phyloP scores from a whole-genome alignment of 2,797 vertebrate genomes.

The Molothrus ater region DNA sequence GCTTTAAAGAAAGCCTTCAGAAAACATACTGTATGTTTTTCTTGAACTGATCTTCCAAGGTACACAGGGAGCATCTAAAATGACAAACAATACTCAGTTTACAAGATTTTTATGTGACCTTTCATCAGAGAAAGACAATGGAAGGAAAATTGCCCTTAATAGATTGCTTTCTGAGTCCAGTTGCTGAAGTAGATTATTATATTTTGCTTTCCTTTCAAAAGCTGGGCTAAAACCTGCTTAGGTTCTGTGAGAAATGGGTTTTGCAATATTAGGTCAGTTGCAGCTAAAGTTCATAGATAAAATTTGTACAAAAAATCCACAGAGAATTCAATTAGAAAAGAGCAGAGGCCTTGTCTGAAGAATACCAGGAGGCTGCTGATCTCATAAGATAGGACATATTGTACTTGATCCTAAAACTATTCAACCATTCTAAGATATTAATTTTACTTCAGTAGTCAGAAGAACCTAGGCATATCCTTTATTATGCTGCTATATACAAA shows the following conservation, averaged over 20 bases:
- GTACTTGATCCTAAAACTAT: not conserved
- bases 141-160: not conserved
- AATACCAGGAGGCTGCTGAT: not conserved
- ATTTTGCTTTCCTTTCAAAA: slow-evolving; percentile 65
- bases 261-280: slow-evolving; percentile 61
- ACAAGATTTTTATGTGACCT: slow-evolving; percentile 8
- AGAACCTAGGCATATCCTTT: not conserved
- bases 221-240: slow-evolving; percentile 72
- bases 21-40: not conserved
- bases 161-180: slow-evolving; percentile 10
- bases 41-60: not conserved
- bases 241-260: slow-evolving; percentile 55
- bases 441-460: not conserved
- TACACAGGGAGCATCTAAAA: not conserved
- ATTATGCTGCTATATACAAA: not conserved
- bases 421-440: not conserved
- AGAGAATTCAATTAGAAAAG: slow-evolving; percentile 18
- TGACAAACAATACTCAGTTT: not conserved
- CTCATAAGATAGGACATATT: not conserved
- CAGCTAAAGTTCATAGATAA: slow-evolving; percentile 36
- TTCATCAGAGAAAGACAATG: slow-evolving; percentile 17
- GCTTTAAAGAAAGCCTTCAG: not conserved
- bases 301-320: not conserved
- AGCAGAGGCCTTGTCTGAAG: slow-evolving; percentile 19
- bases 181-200: slow-evolving; percentile 46